Percentiles rank a stretch among this genome's conserved stretches.
Evolutionary conservation across 2,797 vertebrate species (phyloP).

Genomic region (Botia almorhae): DNA sequence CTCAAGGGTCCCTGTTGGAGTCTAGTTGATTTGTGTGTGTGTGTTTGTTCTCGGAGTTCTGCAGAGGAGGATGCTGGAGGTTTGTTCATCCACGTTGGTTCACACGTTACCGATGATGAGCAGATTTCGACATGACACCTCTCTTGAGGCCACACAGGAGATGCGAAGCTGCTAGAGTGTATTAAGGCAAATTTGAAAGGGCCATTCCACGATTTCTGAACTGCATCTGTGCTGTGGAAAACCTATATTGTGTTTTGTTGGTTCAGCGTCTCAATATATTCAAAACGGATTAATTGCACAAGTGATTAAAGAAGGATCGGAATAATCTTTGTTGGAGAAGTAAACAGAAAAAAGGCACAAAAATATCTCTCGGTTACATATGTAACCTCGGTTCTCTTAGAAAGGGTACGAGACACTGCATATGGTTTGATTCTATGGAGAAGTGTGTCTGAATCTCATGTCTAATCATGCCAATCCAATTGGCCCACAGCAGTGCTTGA

Average conservation of each 20-base stretch:
- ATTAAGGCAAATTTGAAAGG: background rate
- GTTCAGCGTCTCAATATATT: background rate
- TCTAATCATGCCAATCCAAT: too few species aligned
- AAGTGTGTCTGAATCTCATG: too few species aligned
- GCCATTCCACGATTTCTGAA: background rate
- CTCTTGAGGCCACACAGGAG: slow-evolving; percentile 13
- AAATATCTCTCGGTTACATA: background rate
- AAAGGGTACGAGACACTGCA: too few species aligned
- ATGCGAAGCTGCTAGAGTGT: background rate
- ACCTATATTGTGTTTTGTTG: too few species aligned
- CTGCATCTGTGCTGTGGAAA: too few species aligned
- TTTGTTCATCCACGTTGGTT: slow-evolving; percentile 4
- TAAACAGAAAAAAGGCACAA: slow-evolving; percentile 5
- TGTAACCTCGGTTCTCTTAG: too few species aligned
- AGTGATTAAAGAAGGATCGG: background rate
- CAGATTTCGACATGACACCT: background rate
- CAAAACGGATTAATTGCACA: background rate
- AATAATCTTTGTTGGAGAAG: slow-evolving; percentile 7
- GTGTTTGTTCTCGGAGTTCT: slow-evolving; percentile 39
- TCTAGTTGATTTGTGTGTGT: slow-evolving; percentile 33
- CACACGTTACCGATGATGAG: slow-evolving; percentile 13
- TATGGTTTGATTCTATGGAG: too few species aligned
- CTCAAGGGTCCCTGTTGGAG: slow-evolving; percentile 24
- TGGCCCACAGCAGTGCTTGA: too few species aligned
- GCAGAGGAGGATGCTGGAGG: slow-evolving; percentile 10